These are phyloP conservation scores for Pyxicephalus adspersus DNA, from an alignment of 2,113 vertebrate species.

Conservation along the genomic window DNA sequence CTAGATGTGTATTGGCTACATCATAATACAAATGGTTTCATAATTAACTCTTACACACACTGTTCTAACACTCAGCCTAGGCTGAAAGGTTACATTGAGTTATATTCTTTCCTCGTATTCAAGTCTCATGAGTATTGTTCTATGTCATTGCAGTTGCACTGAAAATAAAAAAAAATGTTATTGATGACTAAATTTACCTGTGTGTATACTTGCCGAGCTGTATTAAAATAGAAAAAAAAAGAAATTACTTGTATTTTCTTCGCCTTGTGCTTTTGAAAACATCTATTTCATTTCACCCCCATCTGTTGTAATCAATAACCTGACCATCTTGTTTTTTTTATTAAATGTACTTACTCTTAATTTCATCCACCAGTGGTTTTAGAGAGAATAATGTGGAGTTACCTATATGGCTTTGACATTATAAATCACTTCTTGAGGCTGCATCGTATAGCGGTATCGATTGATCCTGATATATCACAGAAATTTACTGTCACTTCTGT, in stretches of 20 bases:
- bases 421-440: conserved; percentile 98
- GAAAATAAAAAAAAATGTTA: conserved; percentile 88
- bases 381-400: conserved; percentile 99
- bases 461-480: conserved; percentile 99
- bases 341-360: conserved; percentile 99
- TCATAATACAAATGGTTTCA: background rate
- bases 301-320: conserved; percentile 99
- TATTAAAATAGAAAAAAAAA: conserved; percentile 86
- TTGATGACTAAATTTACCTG: conserved; percentile 88
- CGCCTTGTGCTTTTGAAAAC: conserved; percentile 90
- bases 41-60: background rate
- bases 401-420: conserved; percentile 97
- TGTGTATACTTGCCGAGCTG: conserved; percentile 80
- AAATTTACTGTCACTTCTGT: conserved; percentile 99
- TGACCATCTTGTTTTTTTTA: conserved; percentile 99
- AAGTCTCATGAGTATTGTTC: conserved; percentile 72
- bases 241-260: conserved; percentile 99
- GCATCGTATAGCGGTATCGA: conserved; percentile 95
- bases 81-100: conserved; percentile 14
- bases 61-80: background rate
- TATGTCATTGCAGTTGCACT: conserved; percentile 81
- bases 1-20: background rate
- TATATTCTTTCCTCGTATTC: background rate
- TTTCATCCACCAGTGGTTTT: conserved; percentile 99
- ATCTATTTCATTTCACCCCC: conserved; percentile 96